Percentiles rank a stretch among this genome's conserved stretches.
These are phyloP conservation scores for Zaprionus inermis DNA, from an alignment of 1,140 invertebrate genomes.

Conservation along the genomic window DNA sequence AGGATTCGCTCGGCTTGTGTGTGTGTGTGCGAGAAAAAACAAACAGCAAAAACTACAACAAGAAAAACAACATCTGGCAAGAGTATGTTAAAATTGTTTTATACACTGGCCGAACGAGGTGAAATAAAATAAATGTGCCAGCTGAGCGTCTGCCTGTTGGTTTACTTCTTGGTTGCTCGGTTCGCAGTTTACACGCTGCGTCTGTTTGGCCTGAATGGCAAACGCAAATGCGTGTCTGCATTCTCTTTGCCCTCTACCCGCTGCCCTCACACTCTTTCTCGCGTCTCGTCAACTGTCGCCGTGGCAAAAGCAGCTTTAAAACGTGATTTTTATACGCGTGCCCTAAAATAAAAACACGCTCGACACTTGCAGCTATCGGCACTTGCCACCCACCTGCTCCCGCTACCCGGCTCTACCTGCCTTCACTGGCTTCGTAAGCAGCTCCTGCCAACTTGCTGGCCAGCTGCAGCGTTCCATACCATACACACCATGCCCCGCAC, in stretches of 20 bases:
- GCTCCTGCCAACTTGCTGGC: neutral
- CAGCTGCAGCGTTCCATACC: neutral
- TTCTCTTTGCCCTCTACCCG: neutral
- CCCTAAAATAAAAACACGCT: slow-evolving; percentile 41
- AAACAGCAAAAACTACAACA: slow-evolving; percentile 18
- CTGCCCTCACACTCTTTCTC: neutral
- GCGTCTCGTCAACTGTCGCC: slow-evolving; percentile 54
- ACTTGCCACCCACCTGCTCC: neutral
- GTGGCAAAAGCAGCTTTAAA: slow-evolving; percentile 65
- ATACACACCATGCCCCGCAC: no score
- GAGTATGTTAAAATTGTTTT: slow-evolving; percentile 77
- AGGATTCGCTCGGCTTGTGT: slow-evolving; percentile 44
- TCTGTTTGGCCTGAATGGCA: slow-evolving; percentile 47
- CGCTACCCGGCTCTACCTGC: no score
- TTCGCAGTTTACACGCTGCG: slow-evolving; percentile 9
- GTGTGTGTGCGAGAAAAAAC: slow-evolving; percentile 22
- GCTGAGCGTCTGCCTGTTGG: slow-evolving; percentile 24
- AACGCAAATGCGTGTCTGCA: slow-evolving; percentile 62
- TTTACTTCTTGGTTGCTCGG: slow-evolving; percentile 10
- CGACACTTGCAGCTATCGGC: slow-evolving; percentile 12
- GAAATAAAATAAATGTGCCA: slow-evolving; percentile 79
- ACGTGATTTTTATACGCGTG: slow-evolving; percentile 70
- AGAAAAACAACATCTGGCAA: slow-evolving; percentile 36
- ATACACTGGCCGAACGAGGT: slow-evolving; percentile 72
- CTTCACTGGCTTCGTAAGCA: no score